Evolutionary conservation across 2,797 vertebrate genomes (phyloP), one percentile per base, ranked within the genome.

Genomic region (Hoplostethus atlanticus): DNA sequence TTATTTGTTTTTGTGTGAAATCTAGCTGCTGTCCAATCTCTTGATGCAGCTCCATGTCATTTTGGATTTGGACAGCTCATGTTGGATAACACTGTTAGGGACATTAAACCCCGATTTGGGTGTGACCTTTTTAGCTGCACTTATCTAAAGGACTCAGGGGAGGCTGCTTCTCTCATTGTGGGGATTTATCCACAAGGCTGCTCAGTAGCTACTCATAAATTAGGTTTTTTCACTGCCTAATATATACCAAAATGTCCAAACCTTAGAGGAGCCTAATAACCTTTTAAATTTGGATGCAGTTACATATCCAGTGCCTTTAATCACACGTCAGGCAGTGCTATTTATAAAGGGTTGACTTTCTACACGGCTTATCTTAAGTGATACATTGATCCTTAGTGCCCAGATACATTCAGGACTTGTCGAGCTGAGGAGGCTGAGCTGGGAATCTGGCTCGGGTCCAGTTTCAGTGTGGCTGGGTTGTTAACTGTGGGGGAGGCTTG

Each of bases 101-200:
- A 87, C 60, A 83, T 81, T 74, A 80, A 88, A 89, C 56, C 72
- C 75, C 48, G 76, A 65, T 80, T 87, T 84, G 64, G 82, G 53
- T 75, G 53, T 85, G 87, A 90, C 87, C 84, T 90, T 91, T 90
- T 84, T 62, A 68, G 77, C 68, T 87, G 62, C 68, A 72, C 81
- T 90, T 80, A 83, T 86, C 76, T 69, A 54, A 70, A 66, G n/a
- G 53, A 80, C 60, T 77, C 59, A 21, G 69, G 47, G 77, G 66
- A 79, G 46, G 52, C 58, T 3, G 64, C 58, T 30, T 30, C 64
- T 60, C 48, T 80, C 36, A 63, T 62, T 79, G 62, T 67, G 58
- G 65, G 57, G 59, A 71, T 81, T 83, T 77, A 42, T 62, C 52
- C 53, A 46, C 16, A 11, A 56, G 17, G 76, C 47, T 72, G 62